A percentile compares a stretch with the other conserved stretches of the same genome.
These are phyloP conservation scores for Apus apus DNA, from an alignment of 2,113 vertebrate species.

Conservation along the genomic window DNA sequence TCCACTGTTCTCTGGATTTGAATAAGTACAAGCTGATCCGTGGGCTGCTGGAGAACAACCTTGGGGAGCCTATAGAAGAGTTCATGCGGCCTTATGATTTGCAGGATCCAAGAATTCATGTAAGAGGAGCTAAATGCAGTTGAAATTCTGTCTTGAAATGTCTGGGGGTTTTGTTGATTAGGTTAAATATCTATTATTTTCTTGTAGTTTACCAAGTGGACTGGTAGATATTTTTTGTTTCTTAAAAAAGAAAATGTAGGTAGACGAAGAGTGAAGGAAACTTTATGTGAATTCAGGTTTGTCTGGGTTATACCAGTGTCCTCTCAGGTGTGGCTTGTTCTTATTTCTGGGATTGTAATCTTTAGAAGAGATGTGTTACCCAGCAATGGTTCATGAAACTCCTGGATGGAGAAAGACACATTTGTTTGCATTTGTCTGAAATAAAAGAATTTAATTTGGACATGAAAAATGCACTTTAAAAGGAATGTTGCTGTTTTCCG, in stretches of 20 bases:
- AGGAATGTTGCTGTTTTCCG: background rate
- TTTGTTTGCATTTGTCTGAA: background rate
- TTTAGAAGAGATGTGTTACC: background rate
- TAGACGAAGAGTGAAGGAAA: background rate
- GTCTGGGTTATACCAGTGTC: background rate
- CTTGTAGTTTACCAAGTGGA: background rate
- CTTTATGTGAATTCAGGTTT: background rate
- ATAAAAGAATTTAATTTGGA: background rate
- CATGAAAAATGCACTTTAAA: background rate
- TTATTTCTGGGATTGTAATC: background rate
- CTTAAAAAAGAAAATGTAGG: background rate
- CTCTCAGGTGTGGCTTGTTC: background rate
- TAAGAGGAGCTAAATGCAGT: constrained; percentile 66
- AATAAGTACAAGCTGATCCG: constrained; percentile 91
- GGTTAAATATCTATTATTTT: background rate
- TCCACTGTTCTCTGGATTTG: constrained; percentile 92
- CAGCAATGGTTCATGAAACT: background rate
- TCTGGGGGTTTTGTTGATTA: background rate
- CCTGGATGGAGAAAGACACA: background rate
- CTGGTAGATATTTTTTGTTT: background rate
- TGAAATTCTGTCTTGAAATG: background rate
- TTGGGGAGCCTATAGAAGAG: constrained; percentile 94
- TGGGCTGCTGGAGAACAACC: constrained; percentile 92
- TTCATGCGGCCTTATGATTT: constrained; percentile 94
- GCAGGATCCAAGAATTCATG: constrained; percentile 92